Percentiles rank a stretch among this genome's conserved stretches.
These are phyloP conservation scores for Prunella fulvescens DNA, from an alignment of 2,113 vertebrate genomes.

Conservation along the genomic window DNA sequence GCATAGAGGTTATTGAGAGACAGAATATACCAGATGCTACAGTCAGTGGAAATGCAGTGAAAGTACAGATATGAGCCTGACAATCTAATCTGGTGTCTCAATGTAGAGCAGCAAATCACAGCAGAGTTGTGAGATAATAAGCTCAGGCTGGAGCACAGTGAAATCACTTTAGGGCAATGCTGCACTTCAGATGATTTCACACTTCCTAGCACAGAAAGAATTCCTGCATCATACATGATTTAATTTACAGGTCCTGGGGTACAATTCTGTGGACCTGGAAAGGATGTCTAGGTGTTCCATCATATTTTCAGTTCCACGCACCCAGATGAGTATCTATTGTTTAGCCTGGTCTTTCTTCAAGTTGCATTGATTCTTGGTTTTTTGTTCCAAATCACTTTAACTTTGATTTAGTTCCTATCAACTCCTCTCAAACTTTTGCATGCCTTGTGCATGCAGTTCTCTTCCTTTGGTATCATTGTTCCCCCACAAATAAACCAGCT, in stretches of 20 bases:
- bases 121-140: neutral
- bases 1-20: neutral
- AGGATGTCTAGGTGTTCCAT: neutral
- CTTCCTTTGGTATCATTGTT: neutral
- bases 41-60: neutral
- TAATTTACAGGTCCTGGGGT: neutral
- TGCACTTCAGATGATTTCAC: neutral
- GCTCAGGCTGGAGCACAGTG: neutral
- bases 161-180: neutral
- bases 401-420: neutral
- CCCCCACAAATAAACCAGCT: neutral
- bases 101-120: neutral
- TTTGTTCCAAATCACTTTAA: neutral
- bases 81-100: neutral
- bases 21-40: neutral
- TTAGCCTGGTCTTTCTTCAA: neutral
- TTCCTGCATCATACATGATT: neutral
- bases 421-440: neutral
- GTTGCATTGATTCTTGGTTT: neutral
- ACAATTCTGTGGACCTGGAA: neutral
- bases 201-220: neutral
- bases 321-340: rapidly evolving
- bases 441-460: neutral
- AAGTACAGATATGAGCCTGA: neutral
- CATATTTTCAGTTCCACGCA: neutral